Percentiles rank a stretch among this genome's conserved stretches.
Conservation (phyloP, 2,113 vertebrate genomes). For the Ranitomeya variabilis region DNA sequence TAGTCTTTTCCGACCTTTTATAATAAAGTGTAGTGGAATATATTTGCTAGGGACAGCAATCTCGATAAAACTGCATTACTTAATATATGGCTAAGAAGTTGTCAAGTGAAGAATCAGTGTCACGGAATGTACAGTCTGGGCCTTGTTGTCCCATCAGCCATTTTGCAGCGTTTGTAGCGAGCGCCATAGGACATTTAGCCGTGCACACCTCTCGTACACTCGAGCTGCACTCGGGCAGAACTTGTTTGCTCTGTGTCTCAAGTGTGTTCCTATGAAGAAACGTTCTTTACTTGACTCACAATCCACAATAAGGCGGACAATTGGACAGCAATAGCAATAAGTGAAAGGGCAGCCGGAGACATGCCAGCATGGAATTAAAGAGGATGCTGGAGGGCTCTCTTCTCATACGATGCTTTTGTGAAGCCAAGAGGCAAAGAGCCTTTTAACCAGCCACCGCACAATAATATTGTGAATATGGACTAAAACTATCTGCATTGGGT, state of each 20-base stretch:
- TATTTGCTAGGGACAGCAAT: too few species aligned
- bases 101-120: neutral
- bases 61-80: too few species aligned
- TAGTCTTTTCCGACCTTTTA: too few species aligned
- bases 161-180: neutral
- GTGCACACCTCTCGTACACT: slow-evolving; percentile 20
- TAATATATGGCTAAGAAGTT: neutral
- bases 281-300: slow-evolving; percentile 54
- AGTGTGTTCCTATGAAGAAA: slow-evolving; percentile 55
- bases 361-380: slow-evolving; percentile 57
- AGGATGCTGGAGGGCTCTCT: slow-evolving; percentile 54
- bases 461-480: slow-evolving; percentile 84
- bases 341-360: slow-evolving; percentile 54
- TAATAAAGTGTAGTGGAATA: too few species aligned
- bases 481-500: slow-evolving; percentile 68
- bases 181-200: neutral
- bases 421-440: slow-evolving; percentile 55
- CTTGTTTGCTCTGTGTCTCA: slow-evolving; percentile 48
- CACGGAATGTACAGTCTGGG: neutral
- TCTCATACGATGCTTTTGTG: slow-evolving; percentile 36
- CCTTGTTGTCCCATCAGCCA: neutral
- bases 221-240: slow-evolving; percentile 16
- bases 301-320: slow-evolving; percentile 53
- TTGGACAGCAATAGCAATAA: slow-evolving; percentile 55
- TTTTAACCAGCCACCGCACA: slow-evolving; percentile 77